These are phyloP conservation scores for Nephrotoma appendiculata DNA, from an alignment of 2,888 invertebrate species.

Conservation along the genomic window DNA sequence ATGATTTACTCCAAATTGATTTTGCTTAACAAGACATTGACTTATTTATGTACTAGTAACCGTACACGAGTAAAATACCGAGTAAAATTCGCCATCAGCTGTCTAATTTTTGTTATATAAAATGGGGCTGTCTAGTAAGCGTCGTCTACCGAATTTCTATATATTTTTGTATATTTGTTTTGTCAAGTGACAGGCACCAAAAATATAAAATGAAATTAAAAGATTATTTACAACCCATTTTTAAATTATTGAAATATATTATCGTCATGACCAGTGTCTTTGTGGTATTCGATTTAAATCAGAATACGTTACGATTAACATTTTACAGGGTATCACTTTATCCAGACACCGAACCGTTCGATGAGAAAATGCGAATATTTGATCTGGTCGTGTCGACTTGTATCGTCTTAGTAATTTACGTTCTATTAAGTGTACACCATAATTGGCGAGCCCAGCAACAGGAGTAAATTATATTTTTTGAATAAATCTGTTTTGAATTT, in stretches of 20 bases:
- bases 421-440: not conserved
- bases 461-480: not conserved
- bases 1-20: not conserved
- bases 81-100: not conserved
- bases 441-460: not conserved
- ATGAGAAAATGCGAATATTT: not conserved
- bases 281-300: not conserved
- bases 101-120: not conserved
- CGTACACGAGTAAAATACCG: not conserved
- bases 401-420: not conserved
- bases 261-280: not conserved
- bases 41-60: not conserved
- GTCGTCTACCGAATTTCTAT: not conserved
- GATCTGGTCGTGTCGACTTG: not conserved
- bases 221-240: not conserved
- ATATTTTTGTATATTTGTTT: not conserved
- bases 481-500: too few species aligned
- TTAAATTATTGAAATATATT: not conserved
- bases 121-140: not conserved
- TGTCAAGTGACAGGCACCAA: not conserved
- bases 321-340: not conserved
- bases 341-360: not conserved
- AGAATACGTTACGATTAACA: not conserved
- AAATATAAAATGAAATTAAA: not conserved
- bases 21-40: not conserved